Evolutionary conservation across 2,113 vertebrate genomes (phyloP), one percentile per base, ranked within the genome.

Genomic region (Pagrus major): DNA sequence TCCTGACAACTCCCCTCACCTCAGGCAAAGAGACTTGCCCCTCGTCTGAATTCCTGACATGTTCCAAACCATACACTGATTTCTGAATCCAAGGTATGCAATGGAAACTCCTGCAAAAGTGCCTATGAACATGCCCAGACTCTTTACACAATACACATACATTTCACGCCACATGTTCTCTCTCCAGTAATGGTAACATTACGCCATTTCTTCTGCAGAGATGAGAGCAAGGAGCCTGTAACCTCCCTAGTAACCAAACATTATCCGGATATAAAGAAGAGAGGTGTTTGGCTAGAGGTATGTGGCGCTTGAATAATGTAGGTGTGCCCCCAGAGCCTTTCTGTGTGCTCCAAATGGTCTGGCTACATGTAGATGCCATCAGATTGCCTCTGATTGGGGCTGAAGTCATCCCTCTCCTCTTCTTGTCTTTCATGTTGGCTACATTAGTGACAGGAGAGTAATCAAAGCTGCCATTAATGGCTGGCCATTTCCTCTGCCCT

Each of bases 401-500:
- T 79, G 73, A 86, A 89, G 83, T 85, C 88, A 81, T 90, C 78
- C 31, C 51, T 88, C 83, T 87, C 31, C 77, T 83, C 78, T 63
- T 83, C 85, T 91, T 86, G 76, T 88, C 88, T 93, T 93, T 94
- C 87, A 93, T 91, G 89, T 91, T 31, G 72, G 89, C 85, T 83
- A 79, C 92, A 94, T 92, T 92, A 91, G 90, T 89, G 88, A 93
- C 90, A 90, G 88, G 83, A 93, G 84, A 85, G 91, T 92, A 92
- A 92, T 94, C 91, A 93, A 92, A 93, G 91, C 90, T 49, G 80
- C 90, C 87, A 88, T 92, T 93, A 93, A 91, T 85, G 80, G 78
- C 63, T 21, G 58, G 78, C 84, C 88, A 91, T 93, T 92, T 93
- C 88, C 91, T 87, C 87, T 85, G 82, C 79, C 83, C 86, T 89